phyloP scores from a whole-genome alignment of 2,113 vertebrate species.

The Muscicapa adusta region DNA sequence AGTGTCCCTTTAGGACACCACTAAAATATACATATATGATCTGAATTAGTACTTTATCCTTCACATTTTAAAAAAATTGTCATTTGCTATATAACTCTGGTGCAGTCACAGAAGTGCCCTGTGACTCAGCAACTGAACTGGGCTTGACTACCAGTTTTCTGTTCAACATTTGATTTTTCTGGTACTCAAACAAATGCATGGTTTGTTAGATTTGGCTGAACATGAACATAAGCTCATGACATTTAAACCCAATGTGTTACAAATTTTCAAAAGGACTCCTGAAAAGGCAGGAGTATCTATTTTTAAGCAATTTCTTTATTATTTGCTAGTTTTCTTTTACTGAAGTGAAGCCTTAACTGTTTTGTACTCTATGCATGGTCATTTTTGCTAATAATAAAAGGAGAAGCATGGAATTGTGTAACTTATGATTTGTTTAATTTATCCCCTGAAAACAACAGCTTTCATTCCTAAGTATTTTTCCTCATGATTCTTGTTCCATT shows the following conservation, averaged over 20 bases:
- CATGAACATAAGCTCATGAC: not conserved
- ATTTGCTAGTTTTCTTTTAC: not conserved
- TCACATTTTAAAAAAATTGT: not conserved
- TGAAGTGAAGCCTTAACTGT: not conserved
- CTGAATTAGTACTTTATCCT: not conserved
- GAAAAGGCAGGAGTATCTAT: not conserved
- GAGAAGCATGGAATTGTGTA: not conserved
- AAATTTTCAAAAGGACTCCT: not conserved
- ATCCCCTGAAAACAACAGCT: not conserved
- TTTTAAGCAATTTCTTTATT: not conserved
- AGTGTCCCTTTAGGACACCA: not conserved
- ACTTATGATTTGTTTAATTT: not conserved
- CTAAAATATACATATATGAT: not conserved
- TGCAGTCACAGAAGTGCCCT: not conserved
- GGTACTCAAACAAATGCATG: not conserved
- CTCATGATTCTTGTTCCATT: not conserved
- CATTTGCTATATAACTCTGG: not conserved
- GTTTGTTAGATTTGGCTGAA: not conserved
- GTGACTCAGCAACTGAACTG: not conserved
- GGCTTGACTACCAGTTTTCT: not conserved
- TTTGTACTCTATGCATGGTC: not conserved
- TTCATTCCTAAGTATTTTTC: not conserved
- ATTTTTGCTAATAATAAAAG: not conserved
- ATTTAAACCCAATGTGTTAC: not conserved
- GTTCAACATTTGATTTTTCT: not conserved